Conservation (phyloP, 1,140 invertebrate genomes). For the Lethocerus indicus region DNA sequence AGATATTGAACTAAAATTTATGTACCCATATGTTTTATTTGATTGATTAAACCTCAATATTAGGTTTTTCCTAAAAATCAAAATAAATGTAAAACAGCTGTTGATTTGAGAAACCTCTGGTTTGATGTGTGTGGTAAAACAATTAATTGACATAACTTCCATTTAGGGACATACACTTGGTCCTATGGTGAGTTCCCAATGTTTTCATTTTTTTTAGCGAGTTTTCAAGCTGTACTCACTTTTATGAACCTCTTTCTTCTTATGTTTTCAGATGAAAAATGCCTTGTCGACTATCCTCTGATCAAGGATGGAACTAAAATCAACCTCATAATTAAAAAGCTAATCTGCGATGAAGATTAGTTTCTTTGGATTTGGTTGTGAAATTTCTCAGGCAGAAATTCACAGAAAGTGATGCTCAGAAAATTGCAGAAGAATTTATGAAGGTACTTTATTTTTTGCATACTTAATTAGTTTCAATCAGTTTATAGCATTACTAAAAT, state of each 20-base stretch:
- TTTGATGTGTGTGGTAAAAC: too few relatives aligned
- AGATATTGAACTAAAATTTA: too few relatives aligned
- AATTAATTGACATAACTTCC: too few relatives aligned
- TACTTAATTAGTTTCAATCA: too few relatives aligned
- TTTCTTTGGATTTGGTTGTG: conserved; percentile 9
- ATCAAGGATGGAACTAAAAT: conserved; percentile 19
- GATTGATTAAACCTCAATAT: too few relatives aligned
- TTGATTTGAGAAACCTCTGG: too few relatives aligned
- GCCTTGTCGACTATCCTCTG: conserved; percentile 17
- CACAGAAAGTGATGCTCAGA: conserved; percentile 14
- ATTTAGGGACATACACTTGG: neutral
- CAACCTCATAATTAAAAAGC: conserved; percentile 17
- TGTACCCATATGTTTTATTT: too few relatives aligned
- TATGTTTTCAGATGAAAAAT: conserved; percentile 17
- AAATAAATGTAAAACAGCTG: too few relatives aligned
- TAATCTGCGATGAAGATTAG: conserved; percentile 11
- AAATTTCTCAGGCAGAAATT: conserved; percentile 17
- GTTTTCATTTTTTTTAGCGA: neutral
- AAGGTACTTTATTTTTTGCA: conserved; percentile 16
- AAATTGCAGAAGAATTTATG: conserved; percentile 19
- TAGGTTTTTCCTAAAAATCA: too few relatives aligned
- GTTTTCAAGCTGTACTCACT: neutral
- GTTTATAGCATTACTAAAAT: too few relatives aligned
- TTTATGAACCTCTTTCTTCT: neutral
- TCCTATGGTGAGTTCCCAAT: neutral